Evolutionary conservation across 2,888 invertebrate genomes (phyloP).

Genomic region (Caenorhabditis parvicauda): DNA sequence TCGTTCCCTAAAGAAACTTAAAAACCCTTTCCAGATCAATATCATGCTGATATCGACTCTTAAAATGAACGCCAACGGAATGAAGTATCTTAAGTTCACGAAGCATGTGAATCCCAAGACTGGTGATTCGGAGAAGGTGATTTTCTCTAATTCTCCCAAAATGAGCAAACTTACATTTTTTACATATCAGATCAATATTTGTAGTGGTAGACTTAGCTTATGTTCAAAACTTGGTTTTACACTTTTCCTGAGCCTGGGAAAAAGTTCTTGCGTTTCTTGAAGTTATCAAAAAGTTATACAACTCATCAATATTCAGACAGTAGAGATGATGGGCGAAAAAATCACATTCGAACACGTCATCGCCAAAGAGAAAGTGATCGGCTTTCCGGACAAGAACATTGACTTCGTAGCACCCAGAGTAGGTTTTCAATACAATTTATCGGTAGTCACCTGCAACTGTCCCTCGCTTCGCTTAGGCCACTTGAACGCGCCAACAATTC

Average conservation of each 20-base stretch:
- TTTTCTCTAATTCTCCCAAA: not conserved
- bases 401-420: slow-evolving; percentile 44
- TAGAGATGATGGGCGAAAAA: slow-evolving; percentile 52
- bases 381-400: slow-evolving; percentile 42
- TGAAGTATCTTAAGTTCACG: slow-evolving; percentile 46
- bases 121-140: slow-evolving; percentile 27
- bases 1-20: not conserved
- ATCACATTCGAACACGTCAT: slow-evolving; percentile 55
- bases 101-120: slow-evolving; percentile 23
- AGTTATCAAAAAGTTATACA: not conserved
- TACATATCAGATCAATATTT: too few relatives aligned
- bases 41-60: slow-evolving; percentile 47
- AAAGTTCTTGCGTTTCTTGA: not conserved
- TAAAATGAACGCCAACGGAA: slow-evolving; percentile 51
- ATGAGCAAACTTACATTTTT: not conserved
- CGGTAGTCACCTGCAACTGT: too few relatives aligned
- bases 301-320: slow-evolving; percentile 40
- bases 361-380: slow-evolving; percentile 47
- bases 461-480: too few relatives aligned
- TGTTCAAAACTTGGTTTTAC: too few relatives aligned
- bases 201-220: not conserved
- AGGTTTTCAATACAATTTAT: not conserved
- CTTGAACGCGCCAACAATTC: too few relatives aligned
- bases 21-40: slow-evolving; percentile 40
- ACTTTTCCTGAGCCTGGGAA: not conserved